Evolutionary conservation across 2,888 invertebrate genomes (phyloP).

Genomic region (Metellina segmentata): DNA sequence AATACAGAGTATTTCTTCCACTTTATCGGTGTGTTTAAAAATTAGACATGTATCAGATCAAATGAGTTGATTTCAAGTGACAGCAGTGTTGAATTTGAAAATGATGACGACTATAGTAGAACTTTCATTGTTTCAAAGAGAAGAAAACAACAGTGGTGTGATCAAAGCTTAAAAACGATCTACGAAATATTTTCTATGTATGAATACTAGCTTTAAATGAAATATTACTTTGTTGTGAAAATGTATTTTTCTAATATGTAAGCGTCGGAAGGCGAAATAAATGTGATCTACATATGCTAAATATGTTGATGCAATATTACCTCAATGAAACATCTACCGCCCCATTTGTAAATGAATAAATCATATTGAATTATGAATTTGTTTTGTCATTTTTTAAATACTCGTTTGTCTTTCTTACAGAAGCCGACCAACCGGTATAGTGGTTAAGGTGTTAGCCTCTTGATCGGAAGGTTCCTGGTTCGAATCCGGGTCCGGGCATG

Average conservation of each 20-base stretch:
- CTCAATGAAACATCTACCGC: conserved; percentile 53
- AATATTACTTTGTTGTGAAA: conserved; percentile 28
- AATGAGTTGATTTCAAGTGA: too few species aligned
- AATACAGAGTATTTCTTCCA: too few species aligned
- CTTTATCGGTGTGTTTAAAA: too few species aligned
- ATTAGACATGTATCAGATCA: too few species aligned
- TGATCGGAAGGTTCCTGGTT: too few species aligned
- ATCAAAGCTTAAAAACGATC: conserved; percentile 40
- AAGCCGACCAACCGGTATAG: too few species aligned
- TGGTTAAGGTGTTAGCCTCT: too few species aligned
- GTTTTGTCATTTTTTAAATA: conserved; percentile 1
- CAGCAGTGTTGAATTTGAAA: too few species aligned
- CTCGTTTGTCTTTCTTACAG: neutral
- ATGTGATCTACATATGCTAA: conserved; percentile 23
- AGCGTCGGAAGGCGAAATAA: neutral
- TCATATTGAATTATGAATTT: neutral
- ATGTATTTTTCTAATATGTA: conserved; percentile 59
- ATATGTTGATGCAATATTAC: conserved; percentile 46
- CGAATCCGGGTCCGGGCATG: too few species aligned
- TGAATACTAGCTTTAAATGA: conserved; percentile 24
- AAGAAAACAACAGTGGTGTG: conserved; percentile 12
- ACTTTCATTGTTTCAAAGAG: neutral
- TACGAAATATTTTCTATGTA: conserved; percentile 54
- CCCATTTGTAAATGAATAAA: conserved; percentile 57
- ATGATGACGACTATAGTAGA: too few species aligned